These are phyloP conservation scores for Anolis sagrei DNA, from an alignment of 2,113 vertebrate genomes.

Conservation along the genomic window DNA sequence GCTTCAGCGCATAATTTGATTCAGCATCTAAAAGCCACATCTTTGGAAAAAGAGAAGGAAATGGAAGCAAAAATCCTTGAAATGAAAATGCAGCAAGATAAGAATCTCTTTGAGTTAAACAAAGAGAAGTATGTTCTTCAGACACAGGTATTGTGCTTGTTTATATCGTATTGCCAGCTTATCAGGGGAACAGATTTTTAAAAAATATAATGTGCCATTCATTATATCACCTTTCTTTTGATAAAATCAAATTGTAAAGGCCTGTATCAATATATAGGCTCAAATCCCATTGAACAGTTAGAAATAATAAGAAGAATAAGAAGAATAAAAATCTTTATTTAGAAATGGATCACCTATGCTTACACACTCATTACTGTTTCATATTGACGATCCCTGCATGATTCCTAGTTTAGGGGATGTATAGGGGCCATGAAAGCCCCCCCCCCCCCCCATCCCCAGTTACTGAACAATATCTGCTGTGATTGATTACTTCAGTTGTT, in stretches of 20 bases:
- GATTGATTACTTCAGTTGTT: neutral
- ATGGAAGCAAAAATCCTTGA: slow-evolving; percentile 70
- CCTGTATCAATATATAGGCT: neutral
- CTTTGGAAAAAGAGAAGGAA: slow-evolving; percentile 79
- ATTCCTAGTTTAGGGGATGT: too few species aligned
- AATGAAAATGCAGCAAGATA: slow-evolving; percentile 75
- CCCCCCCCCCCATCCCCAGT: too few species aligned
- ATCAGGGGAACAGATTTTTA: neutral
- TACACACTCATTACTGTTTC: too few species aligned
- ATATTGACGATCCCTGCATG: too few species aligned
- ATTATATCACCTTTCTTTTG: neutral
- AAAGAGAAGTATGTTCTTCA: slow-evolving; percentile 90
- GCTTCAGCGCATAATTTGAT: slow-evolving; percentile 68
- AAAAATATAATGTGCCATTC: neutral
- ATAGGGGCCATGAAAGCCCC: too few species aligned
- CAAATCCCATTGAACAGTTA: neutral
- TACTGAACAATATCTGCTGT: too few species aligned
- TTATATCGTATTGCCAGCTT: neutral
- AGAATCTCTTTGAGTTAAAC: slow-evolving; percentile 79
- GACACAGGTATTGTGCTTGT: slow-evolving; percentile 81
- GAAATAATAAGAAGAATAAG: too few species aligned
- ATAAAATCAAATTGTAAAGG: neutral
- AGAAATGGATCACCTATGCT: too few species aligned
- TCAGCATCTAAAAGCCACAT: slow-evolving; percentile 74
- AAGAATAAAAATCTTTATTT: too few species aligned